A percentile compares a stretch with the other conserved stretches of the same genome.
These are phyloP conservation scores for Phyllotreta striolata DNA, from an alignment of 2,888 invertebrate species.

Conservation along the genomic window DNA sequence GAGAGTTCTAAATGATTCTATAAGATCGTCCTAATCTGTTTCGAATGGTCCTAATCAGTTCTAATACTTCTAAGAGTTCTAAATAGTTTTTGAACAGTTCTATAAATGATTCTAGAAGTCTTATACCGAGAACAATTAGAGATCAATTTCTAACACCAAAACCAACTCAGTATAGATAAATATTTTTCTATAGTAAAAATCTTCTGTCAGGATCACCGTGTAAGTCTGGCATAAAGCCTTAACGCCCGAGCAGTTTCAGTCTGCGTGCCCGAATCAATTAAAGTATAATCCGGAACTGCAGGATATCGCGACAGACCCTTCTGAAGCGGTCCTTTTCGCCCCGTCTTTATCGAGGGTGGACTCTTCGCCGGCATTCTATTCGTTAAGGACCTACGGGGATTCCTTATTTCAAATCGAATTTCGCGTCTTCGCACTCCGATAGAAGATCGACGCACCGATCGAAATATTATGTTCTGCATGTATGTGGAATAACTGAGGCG, in stretches of 20 bases:
- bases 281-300: constrained; percentile 68
- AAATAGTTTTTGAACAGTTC: too few relatives aligned
- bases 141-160: too few relatives aligned
- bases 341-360: constrained; percentile 38
- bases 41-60: too few relatives aligned
- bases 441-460: background rate
- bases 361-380: constrained; percentile 35
- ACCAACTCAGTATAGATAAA: too few relatives aligned
- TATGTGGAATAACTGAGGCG: too few relatives aligned
- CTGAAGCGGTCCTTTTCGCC: constrained; percentile 30
- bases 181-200: background rate
- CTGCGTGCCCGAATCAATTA: constrained; percentile 67
- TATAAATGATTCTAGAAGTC: too few relatives aligned
- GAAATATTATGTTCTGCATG: too few relatives aligned
- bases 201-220: constrained; percentile 13
- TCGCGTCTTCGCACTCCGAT: background rate
- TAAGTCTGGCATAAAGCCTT: constrained; percentile 50
- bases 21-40: too few relatives aligned
- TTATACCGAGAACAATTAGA: too few relatives aligned
- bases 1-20: too few relatives aligned
- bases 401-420: constrained; percentile 13
- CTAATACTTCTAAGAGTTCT: background rate
- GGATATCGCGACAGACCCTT: constrained; percentile 56
- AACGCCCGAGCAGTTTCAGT: constrained; percentile 60
- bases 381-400: constrained; percentile 15